phyloP scores from a whole-genome alignment of 1,140 invertebrate genomes.

The Scaptomyza montana region DNA sequence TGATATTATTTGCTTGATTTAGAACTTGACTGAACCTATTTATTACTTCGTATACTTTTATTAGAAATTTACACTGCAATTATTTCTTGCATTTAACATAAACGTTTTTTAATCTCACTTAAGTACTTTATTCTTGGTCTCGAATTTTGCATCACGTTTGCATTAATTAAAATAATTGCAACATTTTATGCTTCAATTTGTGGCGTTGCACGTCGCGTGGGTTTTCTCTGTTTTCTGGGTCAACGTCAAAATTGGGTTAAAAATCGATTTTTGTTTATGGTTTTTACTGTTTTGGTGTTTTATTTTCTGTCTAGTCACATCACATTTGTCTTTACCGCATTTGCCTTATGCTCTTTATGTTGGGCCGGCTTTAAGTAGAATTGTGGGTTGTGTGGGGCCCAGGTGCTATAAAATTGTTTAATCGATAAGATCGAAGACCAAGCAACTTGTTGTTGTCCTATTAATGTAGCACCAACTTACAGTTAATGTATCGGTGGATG shows the following conservation, averaged over 20 bases:
- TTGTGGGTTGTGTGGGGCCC: slow-evolving; percentile 21
- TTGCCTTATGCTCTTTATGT: slow-evolving; percentile 35
- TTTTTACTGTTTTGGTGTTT: slow-evolving; percentile 32
- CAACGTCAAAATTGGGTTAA: slow-evolving; percentile 51
- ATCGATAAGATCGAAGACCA: slow-evolving; percentile 49
- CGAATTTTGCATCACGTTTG: slow-evolving; percentile 19
- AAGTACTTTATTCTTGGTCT: neutral
- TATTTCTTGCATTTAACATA: slow-evolving; percentile 14
- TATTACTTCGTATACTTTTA: neutral
- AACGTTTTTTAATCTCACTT: slow-evolving; percentile 15
- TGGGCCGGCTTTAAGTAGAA: slow-evolving; percentile 3
- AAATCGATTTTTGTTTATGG: slow-evolving; percentile 57
- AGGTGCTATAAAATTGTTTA: slow-evolving; percentile 53
- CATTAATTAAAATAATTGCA: slow-evolving; percentile 59
- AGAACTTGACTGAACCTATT: too few species aligned
- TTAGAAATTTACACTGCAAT: neutral
- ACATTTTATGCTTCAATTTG: slow-evolving; percentile 43
- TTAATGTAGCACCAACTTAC: slow-evolving; percentile 10
- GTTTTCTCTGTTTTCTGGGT: slow-evolving; percentile 38
- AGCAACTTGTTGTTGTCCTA: slow-evolving; percentile 46
- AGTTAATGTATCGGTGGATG: slow-evolving; percentile 17
- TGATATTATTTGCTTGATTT: too few species aligned
- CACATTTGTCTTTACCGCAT: slow-evolving; percentile 21
- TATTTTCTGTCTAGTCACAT: neutral
- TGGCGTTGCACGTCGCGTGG: slow-evolving; percentile 29